These are phyloP conservation scores for Hippoglossus hippoglossus DNA, from an alignment of 2,797 vertebrate species.

Conservation along the genomic window DNA sequence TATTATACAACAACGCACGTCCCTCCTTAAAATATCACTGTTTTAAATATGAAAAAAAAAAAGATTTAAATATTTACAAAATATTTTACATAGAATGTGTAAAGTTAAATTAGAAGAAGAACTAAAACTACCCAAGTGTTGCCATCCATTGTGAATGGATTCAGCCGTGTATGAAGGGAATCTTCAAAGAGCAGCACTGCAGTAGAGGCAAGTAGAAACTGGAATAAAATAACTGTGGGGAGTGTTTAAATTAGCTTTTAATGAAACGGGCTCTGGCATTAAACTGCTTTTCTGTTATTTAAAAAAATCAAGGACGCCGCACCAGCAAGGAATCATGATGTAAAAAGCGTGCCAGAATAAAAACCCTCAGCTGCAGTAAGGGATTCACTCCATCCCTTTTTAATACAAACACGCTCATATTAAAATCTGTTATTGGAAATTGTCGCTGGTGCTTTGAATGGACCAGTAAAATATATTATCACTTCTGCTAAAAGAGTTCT, in stretches of 20 bases:
- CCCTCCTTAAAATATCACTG: conserved; percentile 21
- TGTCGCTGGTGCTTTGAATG: not conserved
- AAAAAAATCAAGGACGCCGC: not conserved
- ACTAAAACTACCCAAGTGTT: conserved; percentile 24
- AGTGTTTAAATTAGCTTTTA: conserved; percentile 42
- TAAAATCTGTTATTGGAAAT: not conserved
- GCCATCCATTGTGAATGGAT: conserved; percentile 5
- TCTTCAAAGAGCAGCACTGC: conserved; percentile 40
- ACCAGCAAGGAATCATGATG: conserved; percentile 6
- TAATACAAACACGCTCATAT: not conserved
- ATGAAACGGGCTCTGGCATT: conserved; percentile 20
- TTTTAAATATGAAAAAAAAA: conserved; percentile 71
- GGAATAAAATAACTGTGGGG: conserved; percentile 42
- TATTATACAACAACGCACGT: conserved; percentile 60
- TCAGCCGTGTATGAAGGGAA: conserved; percentile 19
- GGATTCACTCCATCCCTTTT: not conserved
- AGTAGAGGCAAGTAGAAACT: conserved; percentile 42
- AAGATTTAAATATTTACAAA: conserved; percentile 72
- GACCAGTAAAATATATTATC: not conserved
- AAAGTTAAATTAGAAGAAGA: conserved; percentile 63
- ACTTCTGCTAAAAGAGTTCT: conserved; percentile 7
- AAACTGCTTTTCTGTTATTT: not conserved
- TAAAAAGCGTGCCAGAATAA: conserved; percentile 1
- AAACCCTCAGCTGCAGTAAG: not conserved
- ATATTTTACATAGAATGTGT: conserved; percentile 53